Percentiles rank a stretch among this genome's conserved stretches.
These are phyloP conservation scores for Drosophila serrata DNA, from an alignment of 1,140 invertebrate species.

Conservation along the genomic window DNA sequence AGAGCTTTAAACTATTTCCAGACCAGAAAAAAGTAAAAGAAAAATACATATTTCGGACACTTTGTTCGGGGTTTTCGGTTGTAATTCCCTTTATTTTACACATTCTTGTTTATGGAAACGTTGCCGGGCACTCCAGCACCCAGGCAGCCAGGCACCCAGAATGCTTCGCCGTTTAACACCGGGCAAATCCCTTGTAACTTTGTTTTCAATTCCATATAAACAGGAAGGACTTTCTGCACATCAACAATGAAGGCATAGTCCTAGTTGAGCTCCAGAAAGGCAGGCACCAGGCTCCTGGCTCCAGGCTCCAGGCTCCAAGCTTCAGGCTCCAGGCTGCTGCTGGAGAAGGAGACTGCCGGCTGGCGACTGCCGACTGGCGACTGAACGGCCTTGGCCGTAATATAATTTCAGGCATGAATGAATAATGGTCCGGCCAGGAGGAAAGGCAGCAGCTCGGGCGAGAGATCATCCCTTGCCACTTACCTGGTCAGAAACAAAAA, in stretches of 20 bases:
- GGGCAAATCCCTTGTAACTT: constrained; percentile 19
- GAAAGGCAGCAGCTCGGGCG: neutral
- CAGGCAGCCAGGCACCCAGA: neutral
- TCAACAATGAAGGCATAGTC: constrained; percentile 19
- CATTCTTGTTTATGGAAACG: constrained; percentile 17
- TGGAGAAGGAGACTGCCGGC: neutral
- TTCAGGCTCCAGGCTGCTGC: neutral
- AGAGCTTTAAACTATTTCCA: constrained; percentile 4
- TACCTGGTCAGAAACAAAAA: constrained; percentile 21
- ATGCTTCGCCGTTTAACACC: constrained; percentile 2
- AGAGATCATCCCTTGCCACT: constrained; percentile 47
- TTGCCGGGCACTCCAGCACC: neutral
- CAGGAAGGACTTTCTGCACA: constrained; percentile 33
- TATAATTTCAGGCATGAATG: constrained; percentile 41
- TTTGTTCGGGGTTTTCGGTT: constrained; percentile 5
- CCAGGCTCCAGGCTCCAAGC: neutral
- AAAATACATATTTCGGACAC: constrained; percentile 12
- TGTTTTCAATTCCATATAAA: constrained; percentile 25
- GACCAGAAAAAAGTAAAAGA: neutral
- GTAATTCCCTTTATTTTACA: constrained; percentile 20
- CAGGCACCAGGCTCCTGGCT: neutral
- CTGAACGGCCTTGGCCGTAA: constrained; percentile 22
- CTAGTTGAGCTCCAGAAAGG: constrained; percentile 17
- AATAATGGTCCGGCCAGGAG: constrained; percentile 30
- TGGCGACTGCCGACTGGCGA: neutral